These are phyloP conservation scores for Synanthedon tipuliformis DNA, from an alignment of 2,888 invertebrate species.

Conservation along the genomic window DNA sequence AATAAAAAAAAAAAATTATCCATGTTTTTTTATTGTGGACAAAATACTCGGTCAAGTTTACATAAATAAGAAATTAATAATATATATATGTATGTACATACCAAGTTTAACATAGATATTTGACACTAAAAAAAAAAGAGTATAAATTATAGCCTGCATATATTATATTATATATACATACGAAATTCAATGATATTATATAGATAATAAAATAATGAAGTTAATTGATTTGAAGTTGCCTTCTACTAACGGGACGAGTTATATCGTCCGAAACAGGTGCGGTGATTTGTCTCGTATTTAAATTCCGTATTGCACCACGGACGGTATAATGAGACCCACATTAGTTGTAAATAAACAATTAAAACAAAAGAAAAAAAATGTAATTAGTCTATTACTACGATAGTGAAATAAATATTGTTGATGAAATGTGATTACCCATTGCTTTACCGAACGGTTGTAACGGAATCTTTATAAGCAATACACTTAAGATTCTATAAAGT, in stretches of 20 bases:
- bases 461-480: slow-evolving; percentile 45
- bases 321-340: slow-evolving; percentile 17
- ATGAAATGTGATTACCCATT: slow-evolving; percentile 35
- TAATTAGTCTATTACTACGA: slow-evolving; percentile 23
- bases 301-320: slow-evolving; percentile 9
- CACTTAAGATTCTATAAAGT: slow-evolving; percentile 10
- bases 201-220: slow-evolving; percentile 7
- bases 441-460: slow-evolving; percentile 42
- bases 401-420: slow-evolving; percentile 34
- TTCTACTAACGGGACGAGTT: slow-evolving; percentile 13
- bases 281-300: background rate
- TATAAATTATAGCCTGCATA: too few relatives aligned
- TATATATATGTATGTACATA: too few relatives aligned
- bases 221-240: slow-evolving; percentile 25
- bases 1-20: too few relatives aligned
- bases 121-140: too few relatives aligned
- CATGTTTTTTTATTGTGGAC: too few relatives aligned
- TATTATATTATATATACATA: too few relatives aligned
- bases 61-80: too few relatives aligned
- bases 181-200: background rate
- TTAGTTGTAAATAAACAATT: slow-evolving; percentile 24
- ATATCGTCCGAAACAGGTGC: background rate
- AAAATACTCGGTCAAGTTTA: too few relatives aligned
- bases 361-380: slow-evolving; percentile 14
- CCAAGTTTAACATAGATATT: too few relatives aligned